Conservation (phyloP, 2,888 invertebrate species). For the Andrena minutula region DNA sequence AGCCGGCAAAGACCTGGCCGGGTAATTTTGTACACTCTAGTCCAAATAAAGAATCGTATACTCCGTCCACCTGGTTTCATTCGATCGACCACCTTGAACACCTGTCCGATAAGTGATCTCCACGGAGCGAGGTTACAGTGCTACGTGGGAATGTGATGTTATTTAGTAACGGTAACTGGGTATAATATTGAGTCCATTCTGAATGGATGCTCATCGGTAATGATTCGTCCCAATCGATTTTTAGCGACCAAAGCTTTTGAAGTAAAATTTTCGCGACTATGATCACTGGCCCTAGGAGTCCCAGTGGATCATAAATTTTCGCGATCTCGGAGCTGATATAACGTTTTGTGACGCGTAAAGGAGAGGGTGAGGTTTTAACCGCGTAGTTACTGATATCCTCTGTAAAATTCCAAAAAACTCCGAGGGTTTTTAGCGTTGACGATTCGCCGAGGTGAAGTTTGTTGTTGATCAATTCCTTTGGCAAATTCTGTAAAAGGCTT, state of each 20-base stretch:
- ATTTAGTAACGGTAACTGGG: neutral
- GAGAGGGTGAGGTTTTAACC: neutral
- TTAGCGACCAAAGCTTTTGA: neutral
- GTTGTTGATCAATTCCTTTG: neutral
- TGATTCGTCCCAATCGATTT: slow-evolving; percentile 7
- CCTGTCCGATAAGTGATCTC: no score
- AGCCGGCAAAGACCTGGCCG: no score
- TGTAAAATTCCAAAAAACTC: neutral
- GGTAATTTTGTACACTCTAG: no score
- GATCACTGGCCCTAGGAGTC: neutral
- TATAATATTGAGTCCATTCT: neutral
- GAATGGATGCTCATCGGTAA: neutral
- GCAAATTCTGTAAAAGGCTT: neutral
- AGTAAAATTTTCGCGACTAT: neutral
- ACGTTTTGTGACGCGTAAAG: neutral
- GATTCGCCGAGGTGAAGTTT: neutral
- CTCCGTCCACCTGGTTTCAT: no score
- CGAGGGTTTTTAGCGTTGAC: neutral
- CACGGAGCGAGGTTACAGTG: no score
- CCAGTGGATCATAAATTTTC: slow-evolving; percentile 1
- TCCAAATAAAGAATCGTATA: no score
- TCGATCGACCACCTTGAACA: no score
- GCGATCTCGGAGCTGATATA: neutral
- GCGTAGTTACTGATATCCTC: neutral
- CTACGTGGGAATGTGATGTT: neutral